Percentiles rank a stretch among this genome's conserved stretches.
These are phyloP conservation scores for Manduca sexta DNA, from an alignment of 1,140 invertebrate species.

Conservation along the genomic window DNA sequence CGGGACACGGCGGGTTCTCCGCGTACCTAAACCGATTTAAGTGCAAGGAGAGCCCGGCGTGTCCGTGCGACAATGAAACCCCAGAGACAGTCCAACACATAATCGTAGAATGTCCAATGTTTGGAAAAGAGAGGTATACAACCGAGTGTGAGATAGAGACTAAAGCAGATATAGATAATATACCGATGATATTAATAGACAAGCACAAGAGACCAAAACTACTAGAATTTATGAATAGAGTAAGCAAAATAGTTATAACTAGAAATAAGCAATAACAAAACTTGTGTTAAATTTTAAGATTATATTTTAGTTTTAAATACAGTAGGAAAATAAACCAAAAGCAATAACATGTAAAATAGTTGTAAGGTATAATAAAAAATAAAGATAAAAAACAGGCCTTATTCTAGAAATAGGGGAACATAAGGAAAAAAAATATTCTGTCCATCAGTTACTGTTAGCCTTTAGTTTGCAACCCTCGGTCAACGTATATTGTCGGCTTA, in stretches of 20 bases:
- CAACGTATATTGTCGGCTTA: too few species aligned
- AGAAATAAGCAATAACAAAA: neutral
- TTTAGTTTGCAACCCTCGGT: too few species aligned
- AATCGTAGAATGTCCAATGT: neutral
- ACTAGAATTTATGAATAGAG: neutral
- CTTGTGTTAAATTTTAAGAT: too few species aligned
- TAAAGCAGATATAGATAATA: neutral
- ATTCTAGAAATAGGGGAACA: too few species aligned
- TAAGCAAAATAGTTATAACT: neutral
- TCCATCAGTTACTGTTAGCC: too few species aligned
- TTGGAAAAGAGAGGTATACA: neutral
- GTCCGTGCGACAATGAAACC: neutral
- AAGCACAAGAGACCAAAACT: neutral
- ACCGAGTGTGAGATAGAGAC: neutral
- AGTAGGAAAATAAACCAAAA: too few species aligned
- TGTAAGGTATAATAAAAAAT: too few species aligned
- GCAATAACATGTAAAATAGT: too few species aligned
- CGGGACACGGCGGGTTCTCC: conserved; percentile 3
- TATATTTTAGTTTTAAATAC: too few species aligned
- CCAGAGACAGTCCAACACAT: neutral
- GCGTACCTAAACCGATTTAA: neutral
- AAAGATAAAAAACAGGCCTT: too few species aligned
- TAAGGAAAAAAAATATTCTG: too few species aligned
- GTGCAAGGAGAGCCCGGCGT: too few species aligned
- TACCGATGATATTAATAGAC: neutral